A percentile compares a stretch with the other conserved stretches of the same genome.
Evolutionary conservation across 2,113 vertebrate species (phyloP).

Genomic region (Chaetura pelagica): DNA sequence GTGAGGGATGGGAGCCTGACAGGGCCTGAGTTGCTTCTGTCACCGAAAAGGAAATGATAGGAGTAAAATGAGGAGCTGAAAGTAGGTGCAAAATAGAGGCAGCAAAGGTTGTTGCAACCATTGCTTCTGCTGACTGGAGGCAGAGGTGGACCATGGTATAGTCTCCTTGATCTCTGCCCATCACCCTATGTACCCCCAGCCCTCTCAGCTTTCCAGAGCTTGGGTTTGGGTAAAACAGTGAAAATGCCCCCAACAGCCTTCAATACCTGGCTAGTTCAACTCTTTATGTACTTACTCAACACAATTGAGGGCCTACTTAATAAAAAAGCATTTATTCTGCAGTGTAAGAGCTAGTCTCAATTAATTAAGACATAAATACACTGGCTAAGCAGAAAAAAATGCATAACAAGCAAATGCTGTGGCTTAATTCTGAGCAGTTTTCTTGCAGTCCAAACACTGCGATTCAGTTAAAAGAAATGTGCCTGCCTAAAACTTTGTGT

Average conservation of each 20-base stretch:
- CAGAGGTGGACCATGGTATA: fast-evolving
- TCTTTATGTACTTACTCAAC: neutral
- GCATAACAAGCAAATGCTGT: neutral
- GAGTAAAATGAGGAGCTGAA: neutral
- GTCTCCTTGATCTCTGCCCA: neutral
- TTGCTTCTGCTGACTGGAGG: neutral
- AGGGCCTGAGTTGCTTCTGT: neutral
- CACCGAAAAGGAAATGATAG: neutral
- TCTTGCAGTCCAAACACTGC: neutral
- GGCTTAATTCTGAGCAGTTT: neutral
- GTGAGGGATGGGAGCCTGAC: neutral
- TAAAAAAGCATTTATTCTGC: neutral
- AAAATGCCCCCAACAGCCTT: neutral
- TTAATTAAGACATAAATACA: neutral
- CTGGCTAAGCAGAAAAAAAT: neutral
- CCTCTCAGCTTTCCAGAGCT: neutral
- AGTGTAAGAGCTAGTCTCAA: neutral
- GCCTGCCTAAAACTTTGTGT: neutral
- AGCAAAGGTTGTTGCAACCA: neutral
- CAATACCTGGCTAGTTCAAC: neutral
- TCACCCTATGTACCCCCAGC: fast-evolving
- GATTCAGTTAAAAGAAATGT: neutral
- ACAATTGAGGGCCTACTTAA: neutral
- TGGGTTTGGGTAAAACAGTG: neutral
- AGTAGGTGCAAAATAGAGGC: neutral